Conservation (phyloP, 1,140 invertebrate species). For the Drosophila sucinea region DNA sequence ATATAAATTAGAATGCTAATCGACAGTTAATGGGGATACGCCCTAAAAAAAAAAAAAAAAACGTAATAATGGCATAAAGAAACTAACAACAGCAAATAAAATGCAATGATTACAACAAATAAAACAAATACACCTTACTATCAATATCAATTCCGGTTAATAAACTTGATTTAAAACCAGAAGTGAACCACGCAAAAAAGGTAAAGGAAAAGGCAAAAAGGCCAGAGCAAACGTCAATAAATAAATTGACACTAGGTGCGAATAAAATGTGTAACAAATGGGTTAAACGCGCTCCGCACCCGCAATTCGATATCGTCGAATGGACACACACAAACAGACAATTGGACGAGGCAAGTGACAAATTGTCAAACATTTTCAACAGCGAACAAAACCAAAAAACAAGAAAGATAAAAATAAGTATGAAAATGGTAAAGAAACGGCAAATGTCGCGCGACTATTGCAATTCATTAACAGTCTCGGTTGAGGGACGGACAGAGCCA, state of each 20-base stretch:
- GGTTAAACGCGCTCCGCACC: conserved; percentile 58
- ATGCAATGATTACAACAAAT: conserved; percentile 6
- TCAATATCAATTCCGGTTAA: conserved; percentile 69
- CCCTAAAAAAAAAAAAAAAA: conserved; percentile 34
- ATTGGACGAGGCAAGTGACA: conserved; percentile 65
- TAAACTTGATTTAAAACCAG: conserved; percentile 82
- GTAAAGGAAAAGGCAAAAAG: conserved; percentile 40
- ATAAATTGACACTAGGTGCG: conserved; percentile 76
- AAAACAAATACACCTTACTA: conserved; percentile 10
- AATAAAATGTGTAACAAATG: conserved; percentile 77
- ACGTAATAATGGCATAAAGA: conserved; percentile 2
- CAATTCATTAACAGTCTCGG: conserved; percentile 64
- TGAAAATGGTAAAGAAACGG: neutral
- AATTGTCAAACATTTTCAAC: conserved; percentile 74
- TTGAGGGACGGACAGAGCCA: conserved; percentile 69
- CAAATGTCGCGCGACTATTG: conserved; percentile 58
- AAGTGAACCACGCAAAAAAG: conserved; percentile 64
- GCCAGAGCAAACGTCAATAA: conserved; percentile 4
- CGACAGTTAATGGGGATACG: conserved; percentile 69
- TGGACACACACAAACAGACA: conserved; percentile 17
- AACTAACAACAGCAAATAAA: conserved; percentile 31
- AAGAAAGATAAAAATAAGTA: conserved; percentile 5
- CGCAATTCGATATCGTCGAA: conserved; percentile 38
- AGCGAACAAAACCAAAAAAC: conserved; percentile 9
- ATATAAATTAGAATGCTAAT: conserved; percentile 81